These are phyloP conservation scores for Catharus fuscescens DNA, from an alignment of 2,113 vertebrate species.

Conservation along the genomic window DNA sequence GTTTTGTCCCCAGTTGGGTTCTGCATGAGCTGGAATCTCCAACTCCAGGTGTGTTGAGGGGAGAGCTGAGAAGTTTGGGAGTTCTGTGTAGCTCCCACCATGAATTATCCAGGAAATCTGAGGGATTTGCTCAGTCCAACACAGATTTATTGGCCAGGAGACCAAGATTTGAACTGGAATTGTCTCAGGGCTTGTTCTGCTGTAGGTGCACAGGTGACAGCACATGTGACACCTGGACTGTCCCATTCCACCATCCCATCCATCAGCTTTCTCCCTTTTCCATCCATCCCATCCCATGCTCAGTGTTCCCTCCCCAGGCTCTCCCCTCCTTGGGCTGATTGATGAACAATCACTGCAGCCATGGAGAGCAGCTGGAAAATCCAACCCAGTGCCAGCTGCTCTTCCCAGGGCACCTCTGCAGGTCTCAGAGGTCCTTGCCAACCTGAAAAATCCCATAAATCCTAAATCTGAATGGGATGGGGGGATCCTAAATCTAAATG, in stretches of 20 bases:
- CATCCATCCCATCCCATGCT: neutral
- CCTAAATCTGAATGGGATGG: rapidly evolving
- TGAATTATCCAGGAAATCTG: rapidly evolving
- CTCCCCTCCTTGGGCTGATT: neutral
- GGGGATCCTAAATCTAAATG: rapidly evolving
- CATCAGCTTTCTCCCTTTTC: neutral
- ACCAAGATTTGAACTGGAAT: rapidly evolving
- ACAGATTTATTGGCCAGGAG: neutral
- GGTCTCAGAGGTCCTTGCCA: neutral
- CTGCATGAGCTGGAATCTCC: neutral
- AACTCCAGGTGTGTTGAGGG: neutral
- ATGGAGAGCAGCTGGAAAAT: neutral
- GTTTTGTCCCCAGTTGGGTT: too few species aligned
- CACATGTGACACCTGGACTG: neutral
- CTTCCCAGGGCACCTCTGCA: neutral
- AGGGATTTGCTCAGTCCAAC: neutral
- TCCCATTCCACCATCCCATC: neutral
- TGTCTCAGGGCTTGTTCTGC: neutral
- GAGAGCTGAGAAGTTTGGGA: neutral
- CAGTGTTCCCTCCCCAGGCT: neutral
- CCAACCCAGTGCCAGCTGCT: neutral
- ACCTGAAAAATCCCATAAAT: rapidly evolving
- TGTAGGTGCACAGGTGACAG: neutral
- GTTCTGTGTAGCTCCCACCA: rapidly evolving
- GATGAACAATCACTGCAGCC: rapidly evolving